phyloP scores from a whole-genome alignment of 2,888 invertebrate species.

The Phyllotreta striolata region DNA sequence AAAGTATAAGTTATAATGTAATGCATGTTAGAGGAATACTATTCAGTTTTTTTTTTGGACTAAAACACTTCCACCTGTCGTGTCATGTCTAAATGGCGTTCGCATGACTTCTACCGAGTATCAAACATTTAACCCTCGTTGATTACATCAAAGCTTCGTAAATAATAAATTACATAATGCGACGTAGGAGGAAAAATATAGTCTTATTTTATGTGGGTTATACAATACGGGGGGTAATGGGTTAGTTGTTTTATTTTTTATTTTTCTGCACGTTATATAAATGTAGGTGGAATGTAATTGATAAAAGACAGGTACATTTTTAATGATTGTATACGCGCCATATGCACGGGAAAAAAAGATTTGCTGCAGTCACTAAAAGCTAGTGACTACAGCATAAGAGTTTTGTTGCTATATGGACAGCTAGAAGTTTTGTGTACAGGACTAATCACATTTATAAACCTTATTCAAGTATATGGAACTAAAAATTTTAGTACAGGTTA shows the following conservation, averaged over 20 bases:
- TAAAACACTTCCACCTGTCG: constrained; percentile 24
- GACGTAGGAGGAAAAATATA: constrained; percentile 48
- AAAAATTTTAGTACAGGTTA: no score
- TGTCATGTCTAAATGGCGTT: constrained; percentile 25
- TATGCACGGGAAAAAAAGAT: no score
- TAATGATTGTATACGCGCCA: constrained; percentile 25
- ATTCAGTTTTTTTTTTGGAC: constrained; percentile 3
- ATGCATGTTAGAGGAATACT: no score
- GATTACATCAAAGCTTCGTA: constrained; percentile 57
- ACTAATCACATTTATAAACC: no score
- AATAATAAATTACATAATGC: constrained; percentile 59
- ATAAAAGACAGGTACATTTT: constrained; percentile 14
- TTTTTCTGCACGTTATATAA: constrained; percentile 11
- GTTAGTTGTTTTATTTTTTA: constrained; percentile 28
- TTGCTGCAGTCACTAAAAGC: no score
- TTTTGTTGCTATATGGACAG: no score
- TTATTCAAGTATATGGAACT: no score
- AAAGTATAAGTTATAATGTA: no score
- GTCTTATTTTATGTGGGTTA: constrained; percentile 34
- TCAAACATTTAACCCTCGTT: constrained; percentile 57
- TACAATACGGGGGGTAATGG: constrained; percentile 20
- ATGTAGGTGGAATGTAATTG: constrained; percentile 20
- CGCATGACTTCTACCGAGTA: constrained; percentile 40
- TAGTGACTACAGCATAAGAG: no score
- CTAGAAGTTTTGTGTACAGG: no score